Evolutionary conservation across 2,888 invertebrate species (phyloP), one percentile per base, ranked within the genome.

Genomic region (Euphydryas editha): DNA sequence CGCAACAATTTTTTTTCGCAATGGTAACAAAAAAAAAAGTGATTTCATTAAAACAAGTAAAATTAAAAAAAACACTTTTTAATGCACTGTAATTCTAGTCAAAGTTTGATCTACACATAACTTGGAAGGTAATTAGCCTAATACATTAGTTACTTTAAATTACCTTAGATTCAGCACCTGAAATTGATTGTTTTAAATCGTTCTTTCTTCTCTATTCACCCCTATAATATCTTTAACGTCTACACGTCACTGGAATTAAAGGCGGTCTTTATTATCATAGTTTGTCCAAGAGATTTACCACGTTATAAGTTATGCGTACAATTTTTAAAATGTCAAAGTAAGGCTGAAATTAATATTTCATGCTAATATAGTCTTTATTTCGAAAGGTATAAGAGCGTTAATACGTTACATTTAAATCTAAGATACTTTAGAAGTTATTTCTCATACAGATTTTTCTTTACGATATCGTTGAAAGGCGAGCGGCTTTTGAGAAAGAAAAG

Each of bases 401-500:
- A 8, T 54, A 8, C 15, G 15, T 54, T 54, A 30, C 17, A 24
- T n/a, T n/a, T 37, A 46, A 65, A 46, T 44, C 46, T 55, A 59
- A 60, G 59, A 59, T 56, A 21, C 55, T 60, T 65, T 56, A 39
- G 56, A 65, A 56, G 59, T 56, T 65, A 65, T 65, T 65, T 65
- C 59, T 47, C 46, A 65, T 59, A 55, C 37, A 59, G 54, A 56
- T 59, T 56, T 65, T 65, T 60, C 55, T 59, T 47, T 18, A 47
- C 37, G 59, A 54, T 11, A 54, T 30, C 54, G 54, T n/a, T 54
- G 30, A 54, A n/a, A 30, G 54, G 54, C 54, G 54, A 54, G 30
- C 54, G 24, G 54, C 54, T 54, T 54, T 54, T 30, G 17, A 30
- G 30, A 54, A 30, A n/a, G 54, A 49, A 54, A 54, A 54, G n/a